Evolutionary conservation across 1,140 invertebrate genomes (phyloP).

Genomic region (Adelges cooleyi): DNA sequence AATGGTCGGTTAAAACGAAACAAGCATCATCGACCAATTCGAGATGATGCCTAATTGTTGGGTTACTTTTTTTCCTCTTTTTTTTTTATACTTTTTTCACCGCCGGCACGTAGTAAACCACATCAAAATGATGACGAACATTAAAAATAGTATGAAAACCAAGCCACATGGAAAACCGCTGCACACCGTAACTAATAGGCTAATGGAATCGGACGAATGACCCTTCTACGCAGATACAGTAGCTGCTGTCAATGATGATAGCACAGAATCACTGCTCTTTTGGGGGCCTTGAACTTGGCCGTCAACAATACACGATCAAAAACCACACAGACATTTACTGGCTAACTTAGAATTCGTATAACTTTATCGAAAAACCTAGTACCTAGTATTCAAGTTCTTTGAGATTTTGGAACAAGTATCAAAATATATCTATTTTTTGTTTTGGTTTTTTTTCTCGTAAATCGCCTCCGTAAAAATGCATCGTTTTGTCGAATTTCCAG

Average conservation of each 20-base stretch:
- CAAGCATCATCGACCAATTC: neutral
- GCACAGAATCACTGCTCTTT: slow-evolving; percentile 3
- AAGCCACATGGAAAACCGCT: neutral
- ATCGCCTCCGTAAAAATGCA: no score
- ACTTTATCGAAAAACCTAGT: no score
- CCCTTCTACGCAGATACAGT: neutral
- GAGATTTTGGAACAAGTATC: no score
- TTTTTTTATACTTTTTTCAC: no score
- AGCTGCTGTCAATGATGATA: no score
- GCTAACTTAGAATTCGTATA: no score
- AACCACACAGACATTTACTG: no score
- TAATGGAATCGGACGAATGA: slow-evolving; percentile 24
- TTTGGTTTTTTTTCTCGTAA: no score
- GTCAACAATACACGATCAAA: no score
- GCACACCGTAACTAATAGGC: slow-evolving; percentile 21
- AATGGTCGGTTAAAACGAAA: neutral
- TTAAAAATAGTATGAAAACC: slow-evolving; percentile 6
- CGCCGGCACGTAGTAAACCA: slow-evolving; percentile 7
- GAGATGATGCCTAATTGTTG: neutral
- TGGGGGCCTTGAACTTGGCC: slow-evolving; percentile 11
- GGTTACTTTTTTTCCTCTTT: slow-evolving; percentile 11
- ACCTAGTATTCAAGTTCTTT: no score
- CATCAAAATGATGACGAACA: slow-evolving; percentile 15
- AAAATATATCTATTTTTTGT: no score
- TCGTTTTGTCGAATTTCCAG: no score